Conservation (phyloP, 2,888 invertebrate species). For the Cryptophagus acutangulus region DNA sequence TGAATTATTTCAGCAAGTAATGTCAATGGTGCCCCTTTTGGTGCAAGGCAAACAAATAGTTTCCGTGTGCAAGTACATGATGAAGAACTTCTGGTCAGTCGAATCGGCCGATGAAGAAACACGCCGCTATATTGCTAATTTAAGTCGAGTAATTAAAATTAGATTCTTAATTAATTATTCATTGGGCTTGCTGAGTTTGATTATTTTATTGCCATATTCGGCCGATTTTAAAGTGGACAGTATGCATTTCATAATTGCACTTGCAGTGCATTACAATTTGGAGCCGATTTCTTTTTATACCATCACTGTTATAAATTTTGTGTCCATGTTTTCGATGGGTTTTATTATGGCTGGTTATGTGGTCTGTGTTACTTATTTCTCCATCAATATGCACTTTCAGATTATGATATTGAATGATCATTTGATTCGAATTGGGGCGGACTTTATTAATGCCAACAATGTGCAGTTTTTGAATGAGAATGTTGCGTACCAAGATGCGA, state of each 20-base stretch:
- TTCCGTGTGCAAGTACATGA: background rate
- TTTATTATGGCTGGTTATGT: background rate
- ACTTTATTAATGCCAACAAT: too few species aligned
- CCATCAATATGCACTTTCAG: background rate
- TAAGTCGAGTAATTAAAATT: too few species aligned
- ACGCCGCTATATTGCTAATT: background rate
- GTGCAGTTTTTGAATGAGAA: conserved; percentile 1
- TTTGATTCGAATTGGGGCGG: background rate
- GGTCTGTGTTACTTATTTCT: background rate
- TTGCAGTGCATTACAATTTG: background rate
- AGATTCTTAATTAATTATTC: too few species aligned
- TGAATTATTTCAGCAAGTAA: background rate
- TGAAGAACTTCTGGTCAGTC: background rate
- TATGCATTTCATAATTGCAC: background rate
- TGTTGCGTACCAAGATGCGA: background rate
- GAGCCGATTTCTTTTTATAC: background rate
- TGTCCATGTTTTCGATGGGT: background rate
- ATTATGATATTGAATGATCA: background rate
- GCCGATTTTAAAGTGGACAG: background rate
- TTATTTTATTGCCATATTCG: conserved; percentile 2
- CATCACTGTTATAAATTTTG: background rate
- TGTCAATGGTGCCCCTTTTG: background rate
- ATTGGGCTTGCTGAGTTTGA: too few species aligned
- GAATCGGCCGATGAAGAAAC: background rate
- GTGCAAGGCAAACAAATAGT: background rate